Base-by-base conservation (phyloP, 1,140 invertebrate genomes). In the Spodoptera frugiperda region DNA sequence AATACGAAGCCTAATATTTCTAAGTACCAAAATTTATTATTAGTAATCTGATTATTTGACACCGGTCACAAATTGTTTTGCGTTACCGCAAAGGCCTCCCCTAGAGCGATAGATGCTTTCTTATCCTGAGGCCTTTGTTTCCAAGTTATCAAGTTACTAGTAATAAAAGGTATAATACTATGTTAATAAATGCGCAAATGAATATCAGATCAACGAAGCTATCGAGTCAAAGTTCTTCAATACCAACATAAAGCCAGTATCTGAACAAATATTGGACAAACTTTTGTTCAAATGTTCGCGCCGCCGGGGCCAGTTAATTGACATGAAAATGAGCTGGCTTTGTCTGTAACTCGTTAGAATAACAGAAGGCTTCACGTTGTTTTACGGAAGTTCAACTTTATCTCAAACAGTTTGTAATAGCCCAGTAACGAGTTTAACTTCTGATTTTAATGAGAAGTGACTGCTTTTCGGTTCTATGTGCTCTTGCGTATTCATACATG, bases 261-360 rank as follows among this genome's bases (percentile, higher is more conserved):
- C 55, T 3, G 9, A 15, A 25, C 57, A 59, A 59, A 33, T 59
- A 30, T 59, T 59, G 57, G 30, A 33, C 57, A n/a, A 59, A 59
- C 14, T 59, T 59, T 59, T 39, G 17, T n/a, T 51, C 21, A 51
- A 68, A 51, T 12, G 49, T 68, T 51, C n/a, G 15, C 6, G 8
- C 6, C 59, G 30, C 19, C 15, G 51, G 25, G 15, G 49, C 48
- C 49, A 39, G 30, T 53, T 44, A 71, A 71, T 71, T 71, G 55
- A 71, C 51, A 71, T 71, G 68, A 71, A 55, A 71, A 54, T 71
- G 51, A 71, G 68, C 49, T n/a, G 51, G 68, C 51, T 39, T 44
- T 55, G 68, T 71, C 51, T 71, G 51, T 11, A 55, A 55, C 68
- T 63, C 68, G 68, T 71, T 71, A 53, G 51, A 54, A 54, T 54